These are phyloP conservation scores for Echinarachnius parma DNA, from an alignment of 53 echinoderm and acorn worm species.

Conservation along the genomic window DNA sequence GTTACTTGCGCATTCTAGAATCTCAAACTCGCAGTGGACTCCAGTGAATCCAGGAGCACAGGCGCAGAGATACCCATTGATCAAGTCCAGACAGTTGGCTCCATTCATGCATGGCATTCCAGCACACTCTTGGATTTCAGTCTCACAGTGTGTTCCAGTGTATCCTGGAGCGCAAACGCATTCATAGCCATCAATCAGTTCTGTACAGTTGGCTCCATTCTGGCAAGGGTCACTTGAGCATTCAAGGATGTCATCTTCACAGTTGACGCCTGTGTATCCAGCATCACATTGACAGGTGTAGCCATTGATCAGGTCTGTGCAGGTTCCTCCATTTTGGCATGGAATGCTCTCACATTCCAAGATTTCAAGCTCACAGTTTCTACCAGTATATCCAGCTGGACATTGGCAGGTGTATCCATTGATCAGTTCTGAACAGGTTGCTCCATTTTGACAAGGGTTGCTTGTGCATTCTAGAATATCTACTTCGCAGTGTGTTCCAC, in stretches of 20 bases:
- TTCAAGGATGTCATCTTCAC: conserved; percentile 57
- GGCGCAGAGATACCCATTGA: conserved; percentile 40
- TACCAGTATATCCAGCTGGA: conserved; percentile 36
- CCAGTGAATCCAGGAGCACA: conserved; percentile 64
- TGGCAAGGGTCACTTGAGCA: conserved; percentile 68
- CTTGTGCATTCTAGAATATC: conserved; percentile 42
- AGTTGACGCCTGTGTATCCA: conserved; percentile 58
- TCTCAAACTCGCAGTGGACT: conserved; percentile 49
- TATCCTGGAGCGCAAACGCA: conserved; percentile 55
- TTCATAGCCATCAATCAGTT: conserved; percentile 23
- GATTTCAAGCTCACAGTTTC: conserved; percentile 42
- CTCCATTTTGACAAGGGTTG: conserved; percentile 48
- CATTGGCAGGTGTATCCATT: conserved; percentile 33
- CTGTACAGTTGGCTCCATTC: conserved; percentile 64
- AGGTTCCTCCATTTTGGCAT: conserved; percentile 64
- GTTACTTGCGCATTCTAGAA: conserved; percentile 64
- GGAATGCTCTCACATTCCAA: conserved; percentile 38
- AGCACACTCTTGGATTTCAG: conserved; percentile 43
- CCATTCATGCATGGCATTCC: conserved; percentile 59
- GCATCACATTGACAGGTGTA: conserved; percentile 61
- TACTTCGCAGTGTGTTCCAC: conserved; percentile 52
- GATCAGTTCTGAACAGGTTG: conserved; percentile 15
- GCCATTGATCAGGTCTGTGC: conserved; percentile 53
- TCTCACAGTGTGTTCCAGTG: conserved; percentile 57
- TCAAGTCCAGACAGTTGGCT: conserved; percentile 40